Percentiles rank a stretch among this genome's conserved stretches.
Conservation (phyloP, 2,888 invertebrate genomes). For the Sesamia inferens region DNA sequence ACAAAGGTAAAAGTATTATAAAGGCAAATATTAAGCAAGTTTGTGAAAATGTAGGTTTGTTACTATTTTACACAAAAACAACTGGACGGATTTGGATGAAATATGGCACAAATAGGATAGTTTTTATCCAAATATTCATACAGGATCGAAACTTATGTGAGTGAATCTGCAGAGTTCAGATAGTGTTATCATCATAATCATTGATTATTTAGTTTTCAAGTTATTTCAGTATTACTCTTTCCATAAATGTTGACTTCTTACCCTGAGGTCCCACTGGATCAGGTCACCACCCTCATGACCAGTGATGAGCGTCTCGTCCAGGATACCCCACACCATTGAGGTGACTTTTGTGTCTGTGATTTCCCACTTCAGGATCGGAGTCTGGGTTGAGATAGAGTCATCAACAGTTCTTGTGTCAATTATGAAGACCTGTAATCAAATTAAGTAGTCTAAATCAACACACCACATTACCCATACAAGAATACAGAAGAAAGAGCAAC, state of each 20-base stretch:
- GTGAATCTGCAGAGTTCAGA: too few relatives aligned
- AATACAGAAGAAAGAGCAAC: too few relatives aligned
- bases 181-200: not conserved
- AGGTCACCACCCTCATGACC: constrained; percentile 98
- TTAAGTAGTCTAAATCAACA: not conserved
- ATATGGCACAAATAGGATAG: too few relatives aligned
- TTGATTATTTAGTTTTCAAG: not conserved
- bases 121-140: too few relatives aligned
- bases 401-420: constrained; percentile 95
- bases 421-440: constrained; percentile 92
- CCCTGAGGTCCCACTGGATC: constrained; percentile 97
- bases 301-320: constrained; percentile 97
- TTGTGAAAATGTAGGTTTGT: too few relatives aligned
- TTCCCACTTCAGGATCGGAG: constrained; percentile 94
- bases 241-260: constrained; percentile 76
- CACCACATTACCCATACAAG: too few relatives aligned
- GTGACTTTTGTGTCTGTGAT: constrained; percentile 96
- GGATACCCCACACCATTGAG: constrained; percentile 97
- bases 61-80: too few relatives aligned
- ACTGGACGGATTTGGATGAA: too few relatives aligned
- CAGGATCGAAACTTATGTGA: too few relatives aligned
- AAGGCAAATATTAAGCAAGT: too few relatives aligned
- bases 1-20: too few relatives aligned
- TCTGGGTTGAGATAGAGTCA: constrained; percentile 91
- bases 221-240: not conserved